Base-by-base conservation (phyloP, 2,888 invertebrate species). In the Troglohyphantes excavatus region DNA sequence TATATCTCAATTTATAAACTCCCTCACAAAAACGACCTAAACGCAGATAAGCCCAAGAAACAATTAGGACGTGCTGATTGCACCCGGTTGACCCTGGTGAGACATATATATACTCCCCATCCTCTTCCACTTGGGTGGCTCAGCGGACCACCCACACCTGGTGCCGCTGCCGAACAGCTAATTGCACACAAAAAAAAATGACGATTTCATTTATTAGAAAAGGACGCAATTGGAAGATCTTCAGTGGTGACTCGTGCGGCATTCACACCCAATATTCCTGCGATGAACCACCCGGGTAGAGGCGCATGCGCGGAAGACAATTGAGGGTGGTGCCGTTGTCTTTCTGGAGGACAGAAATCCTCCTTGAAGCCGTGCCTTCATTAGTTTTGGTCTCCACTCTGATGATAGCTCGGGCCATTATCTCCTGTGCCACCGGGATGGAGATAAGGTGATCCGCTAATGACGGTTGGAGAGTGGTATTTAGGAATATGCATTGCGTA, bases 41-140 rank as follows among this genome's bases (percentile, higher is more conserved):
- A 53, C n/a, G 0, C 53, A 17, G 53, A 53, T 53, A 53, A 53
- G n/a, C 17, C 17, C 53, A 65, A 46, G 67, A 68, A 81, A 68
- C 82, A 82, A 82, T 82, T 82, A 82, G 82, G 68, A 82, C 53
- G 70, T 70, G 82, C 82, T 82, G 70, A 82, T 82, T 70, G 61
- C 70, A 53, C 70, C 68, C 59, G 79, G 29, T 79, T 75, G 75
- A 75, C 75, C 75, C 75, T 75, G 75, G 23, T 13, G 19, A 59
- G 21, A 59, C 27, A 33, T 29, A 61, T 61, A 33, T 33, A 23
- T 26, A 26, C 61, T 26, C 17, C n/a, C 72, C 39, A 39, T 46
- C n/a, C 72, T 72, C n/a, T 26, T 63, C 82, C 33, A 72, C 82
- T 67, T 84, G 84, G 84, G 84, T 84, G 84, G 84, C 67, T 19